phyloP scores from a whole-genome alignment of 2,888 invertebrate genomes.

The Aplocera efformata region DNA sequence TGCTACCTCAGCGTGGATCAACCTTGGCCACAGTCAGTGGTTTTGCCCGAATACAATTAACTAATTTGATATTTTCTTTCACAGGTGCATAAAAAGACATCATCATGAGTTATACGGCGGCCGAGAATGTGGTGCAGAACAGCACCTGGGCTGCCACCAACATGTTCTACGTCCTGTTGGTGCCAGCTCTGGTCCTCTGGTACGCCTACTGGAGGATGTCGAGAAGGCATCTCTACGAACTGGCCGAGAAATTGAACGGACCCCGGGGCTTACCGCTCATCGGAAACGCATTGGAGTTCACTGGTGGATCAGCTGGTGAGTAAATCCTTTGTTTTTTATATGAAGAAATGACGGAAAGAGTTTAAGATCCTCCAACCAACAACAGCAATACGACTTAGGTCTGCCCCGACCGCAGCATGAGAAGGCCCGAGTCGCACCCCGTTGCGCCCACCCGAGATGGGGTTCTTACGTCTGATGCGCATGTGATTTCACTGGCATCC shows the following conservation, averaged over 20 bases:
- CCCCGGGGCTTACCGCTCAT: slow-evolving; percentile 86
- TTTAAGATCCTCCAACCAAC: too few relatives aligned
- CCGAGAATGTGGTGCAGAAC: slow-evolving; percentile 63
- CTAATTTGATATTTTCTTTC: background rate
- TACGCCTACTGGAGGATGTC: slow-evolving; percentile 88
- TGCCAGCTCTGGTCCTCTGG: slow-evolving; percentile 86
- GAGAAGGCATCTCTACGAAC: slow-evolving; percentile 84
- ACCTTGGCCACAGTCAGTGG: too few relatives aligned
- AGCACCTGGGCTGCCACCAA: slow-evolving; percentile 82
- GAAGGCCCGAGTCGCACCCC: too few relatives aligned
- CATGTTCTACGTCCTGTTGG: slow-evolving; percentile 86
- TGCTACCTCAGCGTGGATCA: too few relatives aligned
- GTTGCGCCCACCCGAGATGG: too few relatives aligned
- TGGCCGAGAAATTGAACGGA: slow-evolving; percentile 87
- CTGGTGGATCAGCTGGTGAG: slow-evolving; percentile 87
- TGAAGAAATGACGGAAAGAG: too few relatives aligned
- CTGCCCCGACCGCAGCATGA: too few relatives aligned
- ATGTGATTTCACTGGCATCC: too few relatives aligned
- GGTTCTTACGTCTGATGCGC: too few relatives aligned
- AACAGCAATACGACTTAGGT: too few relatives aligned
- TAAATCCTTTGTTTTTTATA: slow-evolving; percentile 17
- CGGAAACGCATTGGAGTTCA: slow-evolving; percentile 87
- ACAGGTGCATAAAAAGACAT: slow-evolving; percentile 10
- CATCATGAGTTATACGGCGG: slow-evolving; percentile 65
- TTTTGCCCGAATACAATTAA: background rate